These are phyloP conservation scores for Dolichopus griseipennis DNA, from an alignment of 2,888 invertebrate genomes.

Conservation along the genomic window DNA sequence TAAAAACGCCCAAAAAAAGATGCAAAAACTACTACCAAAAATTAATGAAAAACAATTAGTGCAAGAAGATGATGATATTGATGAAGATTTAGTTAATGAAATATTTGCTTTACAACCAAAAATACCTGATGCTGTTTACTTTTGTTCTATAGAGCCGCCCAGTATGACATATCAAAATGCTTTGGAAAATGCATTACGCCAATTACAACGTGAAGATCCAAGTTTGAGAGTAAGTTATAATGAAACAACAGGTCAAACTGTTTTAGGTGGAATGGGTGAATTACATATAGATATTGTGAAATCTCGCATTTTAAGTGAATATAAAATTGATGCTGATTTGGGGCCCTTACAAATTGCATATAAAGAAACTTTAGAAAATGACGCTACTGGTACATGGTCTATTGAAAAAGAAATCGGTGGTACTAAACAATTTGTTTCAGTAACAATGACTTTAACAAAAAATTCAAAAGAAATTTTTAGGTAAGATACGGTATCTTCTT, in stretches of 20 bases:
- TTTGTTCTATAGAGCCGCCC: conserved; percentile 91
- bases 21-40: conserved; percentile 29
- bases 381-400: conserved; percentile 27
- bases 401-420: conserved; percentile 42
- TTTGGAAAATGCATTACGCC: conserved; percentile 70
- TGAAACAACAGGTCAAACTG: conserved; percentile 75
- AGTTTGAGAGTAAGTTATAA: conserved; percentile 69
- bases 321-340: conserved; percentile 81
- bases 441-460: conserved; percentile 40
- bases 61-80: conserved; percentile 34
- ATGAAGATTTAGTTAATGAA: conserved; percentile 28
- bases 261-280: conserved; percentile 93
- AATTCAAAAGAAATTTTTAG: conserved; percentile 45
- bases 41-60: conserved; percentile 18
- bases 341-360: conserved; percentile 91
- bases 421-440: conserved; percentile 35
- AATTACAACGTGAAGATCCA: conserved; percentile 85
- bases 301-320: conserved; percentile 78
- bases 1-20: conserved; percentile 49
- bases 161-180: conserved; percentile 63
- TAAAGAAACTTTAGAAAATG: conserved; percentile 57
- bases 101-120: conserved; percentile 49
- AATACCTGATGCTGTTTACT: conserved; percentile 90
- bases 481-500: conserved; percentile 30
- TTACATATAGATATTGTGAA: conserved; percentile 90